A percentile compares a stretch with the other conserved stretches of the same genome.
These are phyloP conservation scores for Drosophila insularis DNA, from an alignment of 1,140 invertebrate genomes.

Conservation along the genomic window DNA sequence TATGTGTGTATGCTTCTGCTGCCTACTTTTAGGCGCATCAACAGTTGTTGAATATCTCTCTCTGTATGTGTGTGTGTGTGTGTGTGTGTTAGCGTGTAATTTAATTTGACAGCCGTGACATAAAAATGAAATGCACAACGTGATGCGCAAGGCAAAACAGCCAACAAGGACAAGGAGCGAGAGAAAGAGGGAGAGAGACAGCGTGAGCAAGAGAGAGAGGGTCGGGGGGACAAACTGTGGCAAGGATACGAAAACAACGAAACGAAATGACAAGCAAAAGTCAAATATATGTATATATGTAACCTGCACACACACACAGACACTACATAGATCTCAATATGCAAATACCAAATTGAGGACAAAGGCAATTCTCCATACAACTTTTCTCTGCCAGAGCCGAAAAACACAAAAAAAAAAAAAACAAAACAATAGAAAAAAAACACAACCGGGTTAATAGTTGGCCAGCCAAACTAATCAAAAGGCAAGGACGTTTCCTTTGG, in stretches of 20 bases:
- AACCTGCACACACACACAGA: not conserved
- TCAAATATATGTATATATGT: not conserved
- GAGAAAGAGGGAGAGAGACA: not conserved
- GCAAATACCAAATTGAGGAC: conserved; percentile 5
- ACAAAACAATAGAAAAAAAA: not conserved
- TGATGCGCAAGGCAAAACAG: conserved; percentile 58
- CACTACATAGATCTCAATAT: not conserved
- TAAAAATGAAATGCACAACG: conserved; percentile 77
- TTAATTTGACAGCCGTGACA: conserved; percentile 73
- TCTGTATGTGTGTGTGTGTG: conserved; percentile 6
- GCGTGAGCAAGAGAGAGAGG: not conserved
- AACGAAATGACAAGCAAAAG: conserved; percentile 7
- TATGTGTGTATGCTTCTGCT: not conserved
- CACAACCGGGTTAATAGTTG: conserved; percentile 42
- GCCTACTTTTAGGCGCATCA: conserved; percentile 44
- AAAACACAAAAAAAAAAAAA: conserved; percentile 18
- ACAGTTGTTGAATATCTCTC: conserved; percentile 34
- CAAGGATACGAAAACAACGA: conserved; percentile 6
- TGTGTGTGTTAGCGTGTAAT: conserved; percentile 57
- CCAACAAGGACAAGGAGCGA: conserved; percentile 6
- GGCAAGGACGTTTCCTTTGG: conserved; percentile 42
- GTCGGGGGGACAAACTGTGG: not conserved
- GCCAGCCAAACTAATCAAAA: conserved; percentile 61
- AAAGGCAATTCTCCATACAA: conserved; percentile 29
- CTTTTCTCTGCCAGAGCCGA: conserved; percentile 21